Evolutionary conservation across 1,140 invertebrate genomes (phyloP), one percentile per base, ranked within the genome.

Genomic region (Drosophila persimilis): DNA sequence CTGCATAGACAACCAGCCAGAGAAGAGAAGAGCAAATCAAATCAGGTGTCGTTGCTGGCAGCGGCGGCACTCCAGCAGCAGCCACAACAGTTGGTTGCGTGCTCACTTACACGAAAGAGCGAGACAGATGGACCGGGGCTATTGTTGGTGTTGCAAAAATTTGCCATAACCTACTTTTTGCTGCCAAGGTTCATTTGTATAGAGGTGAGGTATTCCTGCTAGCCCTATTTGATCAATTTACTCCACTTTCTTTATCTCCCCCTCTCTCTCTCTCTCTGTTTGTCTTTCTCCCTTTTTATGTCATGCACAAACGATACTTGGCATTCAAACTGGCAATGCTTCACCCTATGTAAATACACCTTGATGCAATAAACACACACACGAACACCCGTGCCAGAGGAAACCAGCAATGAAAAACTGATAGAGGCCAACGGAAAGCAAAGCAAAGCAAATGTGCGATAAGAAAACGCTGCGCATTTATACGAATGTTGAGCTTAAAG

Each of bases 381-480:
- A 52, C 64, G 66, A 52, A 48, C 54, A 51, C 41, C 7, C 22
- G 26, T 15, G 50, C 15, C 39, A 20, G 56, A 22, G 29, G 29
- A 55, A 47, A 51, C 61, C 55, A 66, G 31, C 31, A 35, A 35
- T 11, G 48, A 51, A 56, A 75, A 73, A 77, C 70, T 77, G 73
- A 77, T 76, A 76, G 73, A 56, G 73, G 60, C 41, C 53, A 31
- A 69, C 44, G 59, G 31, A 60, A 73, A 73, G 71, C 64, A 77
- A 80, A 62, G 60, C 48, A 51, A 80, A 62, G 60, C 48, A 51
- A 29, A 43, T 47, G 44, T 51, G 80, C 60, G 81, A 85, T 88
- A 85, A 85, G 81, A 67, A 85, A 88, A 81, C 78, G 77, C 73
- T 88, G 81, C 83, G 81, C 83, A 85, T 85, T 81, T 77, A 72